Percentiles rank a stretch among this genome's conserved stretches.
These are phyloP conservation scores for Sebastes oblongus DNA, from an alignment of 2,797 vertebrate species.

Conservation along the genomic window DNA sequence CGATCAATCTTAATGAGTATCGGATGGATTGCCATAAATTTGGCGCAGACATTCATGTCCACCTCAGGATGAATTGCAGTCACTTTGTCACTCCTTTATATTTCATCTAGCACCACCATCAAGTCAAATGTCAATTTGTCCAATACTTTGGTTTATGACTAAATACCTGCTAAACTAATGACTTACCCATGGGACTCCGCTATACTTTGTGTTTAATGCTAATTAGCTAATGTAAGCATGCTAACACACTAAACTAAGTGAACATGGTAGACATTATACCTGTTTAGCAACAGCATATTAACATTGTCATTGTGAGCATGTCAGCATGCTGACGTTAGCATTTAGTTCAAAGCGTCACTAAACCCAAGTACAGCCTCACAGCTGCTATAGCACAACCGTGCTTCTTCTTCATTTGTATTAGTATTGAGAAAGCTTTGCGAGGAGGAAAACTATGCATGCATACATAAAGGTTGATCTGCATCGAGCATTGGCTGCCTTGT, in stretches of 20 bases:
- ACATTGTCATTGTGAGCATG: not conserved
- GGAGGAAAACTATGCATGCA: not conserved
- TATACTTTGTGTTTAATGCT: not conserved
- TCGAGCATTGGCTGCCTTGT: conserved; percentile 17
- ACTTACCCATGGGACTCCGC: accelerated
- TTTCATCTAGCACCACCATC: not conserved
- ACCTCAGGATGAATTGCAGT: not conserved
- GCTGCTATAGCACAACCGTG: accelerated
- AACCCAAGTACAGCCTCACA: not conserved
- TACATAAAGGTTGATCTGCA: not conserved
- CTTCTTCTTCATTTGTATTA: not conserved
- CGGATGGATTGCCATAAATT: not conserved
- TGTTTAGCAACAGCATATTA: not conserved
- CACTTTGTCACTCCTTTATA: not conserved
- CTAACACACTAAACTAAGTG: not conserved
- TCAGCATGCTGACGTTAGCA: not conserved
- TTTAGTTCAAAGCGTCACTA: not conserved
- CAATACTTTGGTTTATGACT: not conserved
- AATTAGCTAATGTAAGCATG: not conserved
- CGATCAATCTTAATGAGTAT: too few relatives aligned
- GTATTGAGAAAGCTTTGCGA: not conserved
- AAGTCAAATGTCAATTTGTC: not conserved
- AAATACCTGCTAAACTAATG: not conserved
- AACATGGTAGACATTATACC: not conserved
- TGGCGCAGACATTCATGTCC: not conserved